These are phyloP conservation scores for Arctopsyche grandis DNA, from an alignment of 1,140 invertebrate genomes.

Conservation along the genomic window DNA sequence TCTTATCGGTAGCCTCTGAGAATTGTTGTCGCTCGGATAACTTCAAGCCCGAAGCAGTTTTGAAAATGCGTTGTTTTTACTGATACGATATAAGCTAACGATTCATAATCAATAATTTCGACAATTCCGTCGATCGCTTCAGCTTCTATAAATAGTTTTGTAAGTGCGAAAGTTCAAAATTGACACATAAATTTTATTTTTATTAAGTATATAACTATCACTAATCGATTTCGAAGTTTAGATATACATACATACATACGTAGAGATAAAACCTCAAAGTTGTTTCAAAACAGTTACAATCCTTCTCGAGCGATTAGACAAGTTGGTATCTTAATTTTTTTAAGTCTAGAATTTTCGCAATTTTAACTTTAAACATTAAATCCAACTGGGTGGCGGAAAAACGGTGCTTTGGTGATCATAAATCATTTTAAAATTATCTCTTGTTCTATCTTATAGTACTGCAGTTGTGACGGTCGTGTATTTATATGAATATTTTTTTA, in stretches of 20 bases:
- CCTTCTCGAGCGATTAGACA: constrained; percentile 9
- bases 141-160: too few relatives aligned
- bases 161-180: too few relatives aligned
- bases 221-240: too few relatives aligned
- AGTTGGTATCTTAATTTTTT: constrained; percentile 33
- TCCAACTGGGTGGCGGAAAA: constrained; percentile 4
- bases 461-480: constrained; percentile 23
- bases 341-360: neutral
- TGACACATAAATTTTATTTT: too few relatives aligned
- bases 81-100: too few relatives aligned
- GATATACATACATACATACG: too few relatives aligned
- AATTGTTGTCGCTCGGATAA: neutral
- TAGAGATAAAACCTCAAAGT: too few relatives aligned
- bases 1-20: neutral
- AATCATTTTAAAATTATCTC: constrained; percentile 33
- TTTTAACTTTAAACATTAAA: constrained; percentile 38
- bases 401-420: constrained; percentile 30
- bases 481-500: too few relatives aligned
- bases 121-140: too few relatives aligned
- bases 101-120: too few relatives aligned
- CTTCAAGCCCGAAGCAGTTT: neutral
- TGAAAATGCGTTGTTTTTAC: neutral
- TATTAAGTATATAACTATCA: too few relatives aligned
- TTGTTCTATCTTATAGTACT: constrained; percentile 20
- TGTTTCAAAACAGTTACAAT: neutral